phyloP scores from a whole-genome alignment of 2,797 vertebrate species.

The Pelodytes ibericus region DNA sequence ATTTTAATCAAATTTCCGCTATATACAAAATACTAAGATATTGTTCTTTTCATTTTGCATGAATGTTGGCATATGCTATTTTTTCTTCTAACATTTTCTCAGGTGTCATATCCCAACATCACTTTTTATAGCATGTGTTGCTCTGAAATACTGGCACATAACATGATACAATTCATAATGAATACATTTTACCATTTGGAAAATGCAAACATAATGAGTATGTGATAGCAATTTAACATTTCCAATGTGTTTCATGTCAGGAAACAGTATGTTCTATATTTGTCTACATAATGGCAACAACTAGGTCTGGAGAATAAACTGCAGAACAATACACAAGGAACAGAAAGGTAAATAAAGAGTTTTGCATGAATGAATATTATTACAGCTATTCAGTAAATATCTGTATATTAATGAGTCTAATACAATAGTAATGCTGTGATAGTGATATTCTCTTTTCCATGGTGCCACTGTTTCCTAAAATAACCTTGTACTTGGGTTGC shows the following conservation, averaged over 20 bases:
- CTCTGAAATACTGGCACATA: conserved; percentile 5
- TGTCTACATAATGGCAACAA: not conserved
- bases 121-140: not conserved
- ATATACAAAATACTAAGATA: not conserved
- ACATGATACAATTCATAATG: not conserved
- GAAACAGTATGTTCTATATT: not conserved
- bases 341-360: not conserved
- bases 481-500: too few relatives aligned
- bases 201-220: conserved; percentile 6
- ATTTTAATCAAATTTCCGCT: too few relatives aligned
- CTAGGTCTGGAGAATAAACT: not conserved
- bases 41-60: not conserved
- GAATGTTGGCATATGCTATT: conserved; percentile 1
- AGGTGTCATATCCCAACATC: conserved; percentile 3
- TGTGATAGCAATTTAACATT: not conserved
- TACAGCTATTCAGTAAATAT: too few relatives aligned
- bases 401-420: too few relatives aligned
- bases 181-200: not conserved
- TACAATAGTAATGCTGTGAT: too few relatives aligned
- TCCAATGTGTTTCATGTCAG: not conserved
- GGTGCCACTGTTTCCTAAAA: too few relatives aligned
- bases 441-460: too few relatives aligned
- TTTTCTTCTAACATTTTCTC: not conserved
- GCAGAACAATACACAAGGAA: not conserved
- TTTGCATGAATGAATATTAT: too few relatives aligned